Conservation (phyloP, 2,113 vertebrate genomes). For the Paedocypris sp. region DNA sequence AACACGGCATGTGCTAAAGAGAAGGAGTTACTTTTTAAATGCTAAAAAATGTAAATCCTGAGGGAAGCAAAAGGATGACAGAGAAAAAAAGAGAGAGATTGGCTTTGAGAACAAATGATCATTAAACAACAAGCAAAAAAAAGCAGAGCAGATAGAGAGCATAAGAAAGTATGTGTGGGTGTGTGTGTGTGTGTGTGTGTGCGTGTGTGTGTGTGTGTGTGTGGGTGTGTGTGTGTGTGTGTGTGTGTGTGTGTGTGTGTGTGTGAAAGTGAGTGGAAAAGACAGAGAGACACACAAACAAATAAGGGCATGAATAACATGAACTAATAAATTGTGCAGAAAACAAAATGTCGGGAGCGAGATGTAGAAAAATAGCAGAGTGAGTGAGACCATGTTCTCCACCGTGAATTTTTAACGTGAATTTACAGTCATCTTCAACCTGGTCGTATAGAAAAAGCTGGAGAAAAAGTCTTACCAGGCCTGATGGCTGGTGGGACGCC, state of each 20-base stretch:
- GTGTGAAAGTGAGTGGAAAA: neutral
- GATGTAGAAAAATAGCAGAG: too few relatives aligned
- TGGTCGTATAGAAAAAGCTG: too few relatives aligned
- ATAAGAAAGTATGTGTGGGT: too few relatives aligned
- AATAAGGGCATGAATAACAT: too few relatives aligned
- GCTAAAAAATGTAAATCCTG: constrained; percentile 62
- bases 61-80: constrained; percentile 59
- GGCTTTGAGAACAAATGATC: constrained; percentile 38
- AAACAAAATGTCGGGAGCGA: too few relatives aligned
- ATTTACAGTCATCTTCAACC: too few relatives aligned
- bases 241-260: constrained; percentile 31
- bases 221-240: constrained; percentile 21
- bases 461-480: too few relatives aligned
- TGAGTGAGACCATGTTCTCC: too few relatives aligned
- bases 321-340: too few relatives aligned
- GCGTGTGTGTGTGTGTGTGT: constrained; percentile 26
- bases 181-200: constrained; percentile 25
- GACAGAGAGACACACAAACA: neutral
- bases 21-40: constrained; percentile 26
- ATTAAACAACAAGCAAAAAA: constrained; percentile 32
- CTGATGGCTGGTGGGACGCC: too few relatives aligned
- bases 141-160: constrained; percentile 11
- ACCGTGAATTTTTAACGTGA: too few relatives aligned
- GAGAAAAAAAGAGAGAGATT: constrained; percentile 17
- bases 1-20: constrained; percentile 28